Base-by-base conservation (phyloP, 2,888 invertebrate genomes). In the Polietes domitor region DNA sequence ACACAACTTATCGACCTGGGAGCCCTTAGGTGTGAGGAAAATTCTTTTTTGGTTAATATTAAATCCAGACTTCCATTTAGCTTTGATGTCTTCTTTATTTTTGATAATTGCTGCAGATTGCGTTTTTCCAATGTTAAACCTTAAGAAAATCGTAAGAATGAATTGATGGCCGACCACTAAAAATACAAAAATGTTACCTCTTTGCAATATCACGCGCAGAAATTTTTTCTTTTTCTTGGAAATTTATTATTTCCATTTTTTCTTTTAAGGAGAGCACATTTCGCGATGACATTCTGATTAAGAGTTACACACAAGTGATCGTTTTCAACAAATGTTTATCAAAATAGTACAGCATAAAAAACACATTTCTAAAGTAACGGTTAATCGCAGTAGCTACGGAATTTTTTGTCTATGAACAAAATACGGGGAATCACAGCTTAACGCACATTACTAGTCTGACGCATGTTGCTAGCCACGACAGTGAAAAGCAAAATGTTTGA, bases 341-440 rank as follows among this genome's bases (percentile, higher is more conserved):
- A 37, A 37, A 37, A 37, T 37, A 37, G 37, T 37, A 37, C 37
- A 37, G 37, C 37, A 32, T 32, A 32, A 32, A 32, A 32, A 32
- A 32, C 32, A 32, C 32, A 32, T 32, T 32, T 32, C 32, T 32
- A 32, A 32, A 32, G 43, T 43, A 43, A 43, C 43, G n/a, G 10
- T 10, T n/a, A 43, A 10, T 15, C 43, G 43, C 7, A 43, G 43
- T 43, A 43, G 43, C 17, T 37, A 7, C 50, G 50, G 50, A 2
- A 50, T 50, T 50, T 50, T 50, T 50, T 50, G 50, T 50, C 50
- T 50, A 50, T 50, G 19, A 50, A 50, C 50, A 50, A 50, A 50
- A 17, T 37, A 50, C n/a, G 15, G 50, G 50, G 50, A 50, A 50
- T 50, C 50, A 50, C 50, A 50, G 50, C 50, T 50, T 19, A 50